Percentiles rank a stretch among this genome's conserved stretches.
Evolutionary conservation across 2,113 vertebrate genomes (phyloP).

Genomic region (Aviceda subcristata): DNA sequence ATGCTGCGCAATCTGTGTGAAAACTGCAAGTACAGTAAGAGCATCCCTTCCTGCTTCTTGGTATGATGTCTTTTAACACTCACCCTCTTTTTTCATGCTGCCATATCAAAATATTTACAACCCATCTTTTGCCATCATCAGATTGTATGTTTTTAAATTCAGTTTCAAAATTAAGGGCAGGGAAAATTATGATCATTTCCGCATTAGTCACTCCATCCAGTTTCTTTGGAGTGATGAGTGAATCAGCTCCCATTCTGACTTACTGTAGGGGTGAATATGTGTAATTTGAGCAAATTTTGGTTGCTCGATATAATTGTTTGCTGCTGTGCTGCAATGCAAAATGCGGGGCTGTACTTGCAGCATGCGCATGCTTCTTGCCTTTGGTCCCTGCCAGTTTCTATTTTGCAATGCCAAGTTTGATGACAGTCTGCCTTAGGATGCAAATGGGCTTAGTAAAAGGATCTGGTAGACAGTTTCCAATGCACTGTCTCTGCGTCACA

Average conservation of each 20-base stretch:
- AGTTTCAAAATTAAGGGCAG: conserved; percentile 45
- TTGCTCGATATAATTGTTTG: conserved; percentile 16
- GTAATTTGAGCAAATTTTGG: conserved; percentile 47
- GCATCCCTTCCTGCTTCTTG: conserved; percentile 2
- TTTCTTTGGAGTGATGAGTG: conserved; percentile 34
- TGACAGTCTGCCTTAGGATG: background rate
- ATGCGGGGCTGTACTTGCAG: background rate
- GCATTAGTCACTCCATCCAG: conserved; percentile 48
- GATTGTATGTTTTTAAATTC: conserved; percentile 31
- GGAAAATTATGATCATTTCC: conserved; percentile 50
- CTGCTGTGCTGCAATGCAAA: background rate
- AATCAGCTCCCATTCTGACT: conserved; percentile 48
- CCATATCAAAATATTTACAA: conserved; percentile 53
- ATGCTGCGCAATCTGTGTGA: background rate
- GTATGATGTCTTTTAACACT: background rate
- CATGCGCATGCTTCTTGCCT: background rate
- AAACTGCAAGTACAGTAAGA: background rate
- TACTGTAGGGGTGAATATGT: conserved; percentile 39
- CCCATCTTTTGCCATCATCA: conserved; percentile 33
- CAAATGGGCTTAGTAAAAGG: background rate
- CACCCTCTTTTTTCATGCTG: background rate
- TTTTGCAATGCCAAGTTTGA: conserved; percentile 5
- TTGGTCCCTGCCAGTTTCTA: conserved; percentile 12
- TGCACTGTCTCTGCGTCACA: background rate
- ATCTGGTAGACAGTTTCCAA: background rate